Percentiles rank a stretch among this genome's conserved stretches.
phyloP scores from a whole-genome alignment of 2,797 vertebrate genomes.

The Channa striata region DNA sequence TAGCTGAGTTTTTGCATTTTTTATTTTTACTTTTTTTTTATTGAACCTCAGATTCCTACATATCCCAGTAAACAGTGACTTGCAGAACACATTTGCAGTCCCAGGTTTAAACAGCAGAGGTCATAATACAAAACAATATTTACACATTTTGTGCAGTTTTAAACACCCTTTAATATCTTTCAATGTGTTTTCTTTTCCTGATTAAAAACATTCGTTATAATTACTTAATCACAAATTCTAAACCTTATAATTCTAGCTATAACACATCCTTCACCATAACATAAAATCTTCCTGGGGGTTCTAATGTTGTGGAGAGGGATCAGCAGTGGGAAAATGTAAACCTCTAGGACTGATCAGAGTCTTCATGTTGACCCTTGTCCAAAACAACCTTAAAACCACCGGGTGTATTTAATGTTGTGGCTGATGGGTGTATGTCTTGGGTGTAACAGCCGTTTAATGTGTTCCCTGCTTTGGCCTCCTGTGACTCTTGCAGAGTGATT shows the following conservation, averaged over 20 bases:
- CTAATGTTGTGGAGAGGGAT: no score
- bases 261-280: not conserved
- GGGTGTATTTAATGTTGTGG: no score
- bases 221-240: no score
- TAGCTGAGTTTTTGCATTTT: not conserved
- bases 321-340: no score
- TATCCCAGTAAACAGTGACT: not conserved
- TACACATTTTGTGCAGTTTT: conserved; percentile 4
- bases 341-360: no score
- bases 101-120: conserved; percentile 50
- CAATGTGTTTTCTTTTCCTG: no score
- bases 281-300: no score
- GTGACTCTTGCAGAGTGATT: conserved; percentile 51
- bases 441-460: conserved; percentile 37
- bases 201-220: not conserved
- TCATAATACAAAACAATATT: conserved; percentile 25
- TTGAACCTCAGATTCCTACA: not conserved
- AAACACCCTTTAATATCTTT: not conserved
- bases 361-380: no score
- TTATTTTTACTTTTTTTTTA: no score
- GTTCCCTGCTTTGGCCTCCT: conserved; percentile 56
- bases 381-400: no score
- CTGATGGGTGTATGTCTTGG: not conserved
- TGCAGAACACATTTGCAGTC: conserved; percentile 11
- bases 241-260: conserved; percentile 22